These are phyloP conservation scores for Himantopus leucocephalus DNA, from an alignment of 2,113 vertebrate genomes.

Conservation along the genomic window DNA sequence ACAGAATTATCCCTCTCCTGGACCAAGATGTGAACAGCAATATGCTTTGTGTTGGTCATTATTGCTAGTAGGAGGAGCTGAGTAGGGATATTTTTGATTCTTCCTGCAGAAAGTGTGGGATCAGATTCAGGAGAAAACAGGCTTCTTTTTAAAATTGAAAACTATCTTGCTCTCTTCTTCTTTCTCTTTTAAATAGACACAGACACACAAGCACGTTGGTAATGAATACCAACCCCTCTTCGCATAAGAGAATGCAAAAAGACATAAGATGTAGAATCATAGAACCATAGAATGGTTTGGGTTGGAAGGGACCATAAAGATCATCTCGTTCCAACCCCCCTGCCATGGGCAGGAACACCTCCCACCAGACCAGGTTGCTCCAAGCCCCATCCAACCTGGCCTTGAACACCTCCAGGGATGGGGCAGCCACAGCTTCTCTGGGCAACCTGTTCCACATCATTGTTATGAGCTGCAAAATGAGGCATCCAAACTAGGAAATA, in stretches of 20 bases:
- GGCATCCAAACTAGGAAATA: not conserved
- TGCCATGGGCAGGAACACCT: not conserved
- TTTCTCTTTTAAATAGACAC: not conserved
- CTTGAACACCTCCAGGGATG: not conserved
- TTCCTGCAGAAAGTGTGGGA: not conserved
- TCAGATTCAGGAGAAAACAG: not conserved
- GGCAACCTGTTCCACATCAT: not conserved
- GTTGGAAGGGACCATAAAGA: not conserved
- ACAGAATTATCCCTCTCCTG: not conserved
- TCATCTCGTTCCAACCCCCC: not conserved
- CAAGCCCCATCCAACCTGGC: not conserved
- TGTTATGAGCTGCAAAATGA: not conserved
- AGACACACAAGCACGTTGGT: not conserved
- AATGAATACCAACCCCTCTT: not conserved
- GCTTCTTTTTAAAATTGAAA: not conserved
- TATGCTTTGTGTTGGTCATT: not conserved
- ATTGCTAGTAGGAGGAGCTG: not conserved
- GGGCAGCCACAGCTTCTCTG: not conserved
- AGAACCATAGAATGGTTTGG: not conserved
- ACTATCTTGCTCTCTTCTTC: not conserved
- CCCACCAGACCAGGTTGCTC: not conserved
- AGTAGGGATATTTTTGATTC: not conserved
- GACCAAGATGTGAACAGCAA: not conserved
- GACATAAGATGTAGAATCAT: not conserved
- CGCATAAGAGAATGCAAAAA: not conserved